phyloP scores from a whole-genome alignment of 2,797 vertebrate genomes.

The Falco naumanni region DNA sequence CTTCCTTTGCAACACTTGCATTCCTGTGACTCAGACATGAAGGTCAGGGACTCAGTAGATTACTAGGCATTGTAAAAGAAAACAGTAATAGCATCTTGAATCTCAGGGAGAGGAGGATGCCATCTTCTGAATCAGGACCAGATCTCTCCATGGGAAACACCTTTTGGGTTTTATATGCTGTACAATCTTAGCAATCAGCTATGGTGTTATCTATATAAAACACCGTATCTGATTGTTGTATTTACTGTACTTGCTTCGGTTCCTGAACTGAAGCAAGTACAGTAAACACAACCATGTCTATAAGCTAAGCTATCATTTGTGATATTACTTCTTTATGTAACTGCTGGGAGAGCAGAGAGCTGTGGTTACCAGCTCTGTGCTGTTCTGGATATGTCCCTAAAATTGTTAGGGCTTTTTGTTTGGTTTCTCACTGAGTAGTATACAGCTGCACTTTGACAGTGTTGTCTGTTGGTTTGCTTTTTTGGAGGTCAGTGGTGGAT shows the following conservation, averaged over 20 bases:
- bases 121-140: background rate
- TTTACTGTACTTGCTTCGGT: too few species aligned
- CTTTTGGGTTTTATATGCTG: background rate
- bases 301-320: background rate
- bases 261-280: background rate
- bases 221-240: too few species aligned
- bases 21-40: background rate
- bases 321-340: background rate
- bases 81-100: background rate
- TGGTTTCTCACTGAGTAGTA: accelerated
- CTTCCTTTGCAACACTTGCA: background rate
- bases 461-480: background rate
- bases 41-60: background rate
- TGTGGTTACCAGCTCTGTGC: background rate
- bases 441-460: background rate
- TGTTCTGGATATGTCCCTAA: background rate
- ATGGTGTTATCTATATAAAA: too few species aligned
- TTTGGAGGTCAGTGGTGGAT: background rate
- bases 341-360: background rate
- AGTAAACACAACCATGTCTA: background rate
- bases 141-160: background rate
- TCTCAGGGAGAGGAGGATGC: background rate
- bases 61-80: background rate
- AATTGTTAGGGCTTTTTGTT: accelerated
- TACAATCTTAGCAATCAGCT: background rate